A percentile compares a stretch with the other conserved stretches of the same genome.
Conservation (phyloP, 1,140 invertebrate species). For the Pachypeltis micranthus region DNA sequence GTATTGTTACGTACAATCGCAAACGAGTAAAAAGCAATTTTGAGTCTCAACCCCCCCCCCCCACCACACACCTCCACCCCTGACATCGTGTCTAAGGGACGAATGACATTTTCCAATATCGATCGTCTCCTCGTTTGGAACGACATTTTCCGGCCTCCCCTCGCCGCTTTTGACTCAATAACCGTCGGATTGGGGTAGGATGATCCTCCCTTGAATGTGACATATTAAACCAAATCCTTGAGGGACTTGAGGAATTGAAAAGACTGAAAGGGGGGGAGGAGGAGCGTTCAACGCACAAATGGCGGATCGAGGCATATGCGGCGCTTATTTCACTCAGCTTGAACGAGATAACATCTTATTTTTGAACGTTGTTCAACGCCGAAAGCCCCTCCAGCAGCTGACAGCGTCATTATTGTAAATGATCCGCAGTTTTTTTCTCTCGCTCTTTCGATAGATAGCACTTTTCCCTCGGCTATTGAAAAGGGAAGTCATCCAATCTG, state of each 20-base stretch:
- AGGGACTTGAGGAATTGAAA: background rate
- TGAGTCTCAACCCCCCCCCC: no score
- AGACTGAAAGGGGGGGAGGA: background rate
- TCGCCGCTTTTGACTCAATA: background rate
- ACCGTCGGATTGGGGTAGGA: background rate
- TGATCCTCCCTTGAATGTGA: background rate
- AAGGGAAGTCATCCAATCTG: no score
- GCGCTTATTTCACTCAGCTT: background rate
- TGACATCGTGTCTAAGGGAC: no score
- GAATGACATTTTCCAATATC: background rate
- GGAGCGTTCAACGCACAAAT: background rate
- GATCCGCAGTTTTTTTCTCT: no score
- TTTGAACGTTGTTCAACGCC: background rate
- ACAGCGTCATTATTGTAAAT: no score
- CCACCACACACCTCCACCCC: no score
- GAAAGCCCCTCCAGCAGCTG: no score
- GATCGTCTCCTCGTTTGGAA: background rate
- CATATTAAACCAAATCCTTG: background rate
- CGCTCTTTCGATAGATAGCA: no score
- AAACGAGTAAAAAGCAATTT: no score
- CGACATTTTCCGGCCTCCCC: no score
- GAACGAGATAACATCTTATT: background rate
- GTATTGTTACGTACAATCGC: no score
- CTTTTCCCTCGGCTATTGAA: no score
- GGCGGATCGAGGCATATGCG: background rate